These are phyloP conservation scores for Emesis russula DNA, from an alignment of 2,888 invertebrate genomes.

Conservation along the genomic window DNA sequence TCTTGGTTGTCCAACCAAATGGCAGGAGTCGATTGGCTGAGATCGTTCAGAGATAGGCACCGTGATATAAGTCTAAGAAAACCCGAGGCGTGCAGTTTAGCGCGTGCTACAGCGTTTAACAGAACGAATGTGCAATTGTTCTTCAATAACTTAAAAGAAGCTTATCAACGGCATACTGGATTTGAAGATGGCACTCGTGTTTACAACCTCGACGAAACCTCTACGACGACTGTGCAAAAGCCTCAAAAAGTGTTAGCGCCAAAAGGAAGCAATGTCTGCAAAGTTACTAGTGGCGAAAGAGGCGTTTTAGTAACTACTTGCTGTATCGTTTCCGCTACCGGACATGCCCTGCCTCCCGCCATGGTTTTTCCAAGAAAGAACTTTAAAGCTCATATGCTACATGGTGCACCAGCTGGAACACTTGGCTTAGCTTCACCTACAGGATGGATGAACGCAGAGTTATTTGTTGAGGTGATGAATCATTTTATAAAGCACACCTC, in stretches of 20 bases:
- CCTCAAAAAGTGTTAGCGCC: constrained; percentile 87
- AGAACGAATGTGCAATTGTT: constrained; percentile 19
- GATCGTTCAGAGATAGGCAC: no score
- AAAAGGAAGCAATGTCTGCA: constrained; percentile 40
- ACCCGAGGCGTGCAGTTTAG: no score
- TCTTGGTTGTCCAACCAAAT: no score
- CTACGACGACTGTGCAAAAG: constrained; percentile 40
- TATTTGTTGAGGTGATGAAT: neutral
- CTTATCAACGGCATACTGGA: constrained; percentile 12
- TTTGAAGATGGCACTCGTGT: constrained; percentile 23
- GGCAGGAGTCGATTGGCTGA: no score
- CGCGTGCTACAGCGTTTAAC: constrained; percentile 23
- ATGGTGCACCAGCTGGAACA: neutral
- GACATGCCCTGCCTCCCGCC: neutral
- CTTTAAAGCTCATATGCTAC: neutral
- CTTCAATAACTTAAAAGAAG: constrained; percentile 33
- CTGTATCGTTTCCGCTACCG: constrained; percentile 61
- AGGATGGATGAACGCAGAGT: neutral
- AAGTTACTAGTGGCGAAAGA: constrained; percentile 75
- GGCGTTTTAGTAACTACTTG: constrained; percentile 87
- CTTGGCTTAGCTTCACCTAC: neutral
- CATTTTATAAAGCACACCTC: neutral
- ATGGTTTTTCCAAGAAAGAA: neutral
- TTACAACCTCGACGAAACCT: constrained; percentile 48
- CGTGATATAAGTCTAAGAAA: no score